Base-by-base conservation (phyloP, 2,797 vertebrate species). In the Neoniphon sammara region DNA sequence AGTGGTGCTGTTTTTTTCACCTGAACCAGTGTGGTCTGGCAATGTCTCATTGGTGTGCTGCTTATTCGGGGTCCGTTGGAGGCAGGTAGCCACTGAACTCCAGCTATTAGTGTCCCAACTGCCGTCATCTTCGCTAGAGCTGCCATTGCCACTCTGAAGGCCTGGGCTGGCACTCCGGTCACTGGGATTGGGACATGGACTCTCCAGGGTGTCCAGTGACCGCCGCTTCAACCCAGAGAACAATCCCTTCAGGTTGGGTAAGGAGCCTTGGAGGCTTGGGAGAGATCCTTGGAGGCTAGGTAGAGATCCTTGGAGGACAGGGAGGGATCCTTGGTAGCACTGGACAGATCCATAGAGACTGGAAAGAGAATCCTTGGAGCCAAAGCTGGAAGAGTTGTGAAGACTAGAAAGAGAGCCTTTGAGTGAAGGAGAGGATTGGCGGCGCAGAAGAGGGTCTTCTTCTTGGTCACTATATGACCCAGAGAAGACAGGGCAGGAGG, bases 21-120 rank as follows among this genome's bases (percentile, higher is more conserved):
- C 70, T 7, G 87, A 91, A 84, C 91, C 88, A 47, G 88, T 78
- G 55, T 87, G 73, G 0, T 56, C 81, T 77, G 53, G 85, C 76
- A 79, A 87, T 60, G 62, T 62, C 3, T 93, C 90, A 5, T 73
- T 79, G 60, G 88, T 90, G 70, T 93, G 88, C 86, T 91, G 90
- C 83, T 94, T 93, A 36, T 82, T 77, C 59, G 93, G 87, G 69
- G 89, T 89, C n/a, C 92, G 82, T 39, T 93, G 77, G 4, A 95
- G 88, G 74, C 94, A 95, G 25, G 94, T 95, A 49, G 91, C 92
- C 61, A 93, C 84, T n/a, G 94, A 95, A 84, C 93, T 93, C 91
- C 93, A 70, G 25, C 91, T 94, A 20, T 93, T 95, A 36, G 94
- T 94, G 75, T 95, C 93, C 92, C 93, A 95, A 77, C 94, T 94